Evolutionary conservation across 2,113 vertebrate species (phyloP).

Genomic region (Bucco capensis): DNA sequence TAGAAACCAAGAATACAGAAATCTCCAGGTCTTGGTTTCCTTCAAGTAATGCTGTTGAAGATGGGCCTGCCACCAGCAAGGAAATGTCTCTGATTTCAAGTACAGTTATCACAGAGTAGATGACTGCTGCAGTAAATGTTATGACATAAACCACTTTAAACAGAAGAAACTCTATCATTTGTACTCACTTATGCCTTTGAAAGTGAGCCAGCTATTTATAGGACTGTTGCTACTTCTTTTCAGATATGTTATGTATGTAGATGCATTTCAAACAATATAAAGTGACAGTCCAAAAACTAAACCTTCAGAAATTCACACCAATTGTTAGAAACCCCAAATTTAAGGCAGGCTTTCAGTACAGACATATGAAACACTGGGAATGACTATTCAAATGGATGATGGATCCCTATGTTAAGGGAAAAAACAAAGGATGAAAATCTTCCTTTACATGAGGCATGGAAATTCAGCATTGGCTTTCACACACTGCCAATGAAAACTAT

Average conservation of each 20-base stretch:
- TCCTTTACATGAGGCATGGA: background rate
- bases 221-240: background rate
- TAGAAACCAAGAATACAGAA: background rate
- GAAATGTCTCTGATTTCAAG: background rate
- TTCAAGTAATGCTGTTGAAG: too few species aligned
- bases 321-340: background rate
- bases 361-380: background rate
- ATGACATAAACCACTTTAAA: background rate
- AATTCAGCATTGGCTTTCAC: conserved; percentile 4
- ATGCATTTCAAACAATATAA: background rate
- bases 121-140: conserved; percentile 18
- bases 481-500: conserved; percentile 10
- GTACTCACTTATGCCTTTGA: background rate
- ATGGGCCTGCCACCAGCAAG: too few species aligned
- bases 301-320: background rate
- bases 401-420: background rate
- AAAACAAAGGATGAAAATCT: conserved; percentile 8
- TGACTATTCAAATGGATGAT: background rate
- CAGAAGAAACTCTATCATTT: background rate
- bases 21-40: background rate
- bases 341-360: background rate
- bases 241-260: background rate
- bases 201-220: background rate
- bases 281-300: background rate
- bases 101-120: background rate